These are phyloP conservation scores for Sarcophaga peregrina DNA, from an alignment of 1,140 invertebrate genomes.

Conservation along the genomic window DNA sequence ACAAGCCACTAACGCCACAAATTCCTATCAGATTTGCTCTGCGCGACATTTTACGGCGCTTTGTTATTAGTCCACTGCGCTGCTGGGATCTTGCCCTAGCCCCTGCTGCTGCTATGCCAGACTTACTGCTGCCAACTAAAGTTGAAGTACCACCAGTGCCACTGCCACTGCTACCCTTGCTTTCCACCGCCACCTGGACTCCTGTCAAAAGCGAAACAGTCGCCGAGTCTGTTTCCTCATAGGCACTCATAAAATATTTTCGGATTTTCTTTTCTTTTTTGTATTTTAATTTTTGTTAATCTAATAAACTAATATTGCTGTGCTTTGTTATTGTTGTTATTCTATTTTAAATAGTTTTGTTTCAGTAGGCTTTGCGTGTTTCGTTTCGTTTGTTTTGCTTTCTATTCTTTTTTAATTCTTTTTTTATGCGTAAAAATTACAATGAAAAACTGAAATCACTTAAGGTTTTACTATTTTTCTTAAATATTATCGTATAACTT, in stretches of 20 bases:
- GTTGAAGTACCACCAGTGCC: too few species aligned
- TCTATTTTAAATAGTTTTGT: not conserved
- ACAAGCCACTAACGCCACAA: slow-evolving; percentile 72
- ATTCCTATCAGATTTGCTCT: slow-evolving; percentile 72
- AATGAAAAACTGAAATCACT: slow-evolving; percentile 43
- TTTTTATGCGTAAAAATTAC: not conserved
- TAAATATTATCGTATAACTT: too few species aligned
- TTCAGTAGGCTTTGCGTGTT: slow-evolving; percentile 30
- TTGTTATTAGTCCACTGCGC: slow-evolving; percentile 54
- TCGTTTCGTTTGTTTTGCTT: not conserved
- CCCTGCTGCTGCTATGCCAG: slow-evolving; percentile 10
- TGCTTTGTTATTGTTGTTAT: not conserved
- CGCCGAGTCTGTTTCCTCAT: slow-evolving; percentile 40
- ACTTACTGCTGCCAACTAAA: not conserved
- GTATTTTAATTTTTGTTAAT: slow-evolving; percentile 23
- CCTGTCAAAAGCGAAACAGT: slow-evolving; percentile 52
- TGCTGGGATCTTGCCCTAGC: slow-evolving; percentile 62
- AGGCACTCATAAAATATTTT: slow-evolving; percentile 44
- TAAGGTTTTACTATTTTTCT: not conserved
- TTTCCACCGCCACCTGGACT: slow-evolving; percentile 39
- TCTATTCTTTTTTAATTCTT: not conserved
- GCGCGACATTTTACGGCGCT: slow-evolving; percentile 69
- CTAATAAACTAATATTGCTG: not conserved
- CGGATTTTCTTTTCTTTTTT: slow-evolving; percentile 48
- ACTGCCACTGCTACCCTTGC: not conserved